A percentile compares a stretch with the other conserved stretches of the same genome.
These are phyloP conservation scores for Schizopygopsis pylzovi DNA, from an alignment of 2,797 vertebrate species.

Conservation along the genomic window DNA sequence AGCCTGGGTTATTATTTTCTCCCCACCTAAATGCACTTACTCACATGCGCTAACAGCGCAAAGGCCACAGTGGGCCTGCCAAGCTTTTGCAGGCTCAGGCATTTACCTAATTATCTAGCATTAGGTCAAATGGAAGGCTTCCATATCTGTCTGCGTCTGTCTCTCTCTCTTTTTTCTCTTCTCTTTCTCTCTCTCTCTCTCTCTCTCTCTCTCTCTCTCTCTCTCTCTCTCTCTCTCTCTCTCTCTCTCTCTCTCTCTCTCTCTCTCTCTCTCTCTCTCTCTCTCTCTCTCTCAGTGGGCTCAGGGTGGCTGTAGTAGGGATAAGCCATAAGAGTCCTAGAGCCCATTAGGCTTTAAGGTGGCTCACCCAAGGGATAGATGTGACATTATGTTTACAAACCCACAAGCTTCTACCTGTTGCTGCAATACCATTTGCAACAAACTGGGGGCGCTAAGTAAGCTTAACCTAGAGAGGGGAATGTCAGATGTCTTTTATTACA, in stretches of 20 bases:
- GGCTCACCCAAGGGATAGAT: slow-evolving; percentile 60
- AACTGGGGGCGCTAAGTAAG: slow-evolving; percentile 33
- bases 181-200: slow-evolving; percentile 15
- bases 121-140: slow-evolving; percentile 75
- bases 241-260: slow-evolving; percentile 42
- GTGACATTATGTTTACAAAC: slow-evolving; percentile 27
- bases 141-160: slow-evolving; percentile 52
- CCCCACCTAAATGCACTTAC: not conserved
- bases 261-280: slow-evolving; percentile 16
- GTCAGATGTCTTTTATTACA: slow-evolving; percentile 61
- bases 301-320: slow-evolving; percentile 67
- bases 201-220: slow-evolving; percentile 19
- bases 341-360: slow-evolving; percentile 70
- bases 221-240: slow-evolving; percentile 39
- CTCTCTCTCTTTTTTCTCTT: slow-evolving; percentile 40
- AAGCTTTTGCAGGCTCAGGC: slow-evolving; percentile 69
- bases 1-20: not conserved
- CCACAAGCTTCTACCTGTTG: slow-evolving; percentile 23
- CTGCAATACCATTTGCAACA: slow-evolving; percentile 26
- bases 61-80: slow-evolving; percentile 59
- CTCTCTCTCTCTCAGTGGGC: slow-evolving; percentile 55
- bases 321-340: slow-evolving; percentile 69
- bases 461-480: slow-evolving; percentile 58
- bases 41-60: slow-evolving; percentile 55
- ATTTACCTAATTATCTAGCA: slow-evolving; percentile 76